These are phyloP conservation scores for Zelostemma sp. DNA, from an alignment of 1,140 invertebrate genomes.

Conservation along the genomic window DNA sequence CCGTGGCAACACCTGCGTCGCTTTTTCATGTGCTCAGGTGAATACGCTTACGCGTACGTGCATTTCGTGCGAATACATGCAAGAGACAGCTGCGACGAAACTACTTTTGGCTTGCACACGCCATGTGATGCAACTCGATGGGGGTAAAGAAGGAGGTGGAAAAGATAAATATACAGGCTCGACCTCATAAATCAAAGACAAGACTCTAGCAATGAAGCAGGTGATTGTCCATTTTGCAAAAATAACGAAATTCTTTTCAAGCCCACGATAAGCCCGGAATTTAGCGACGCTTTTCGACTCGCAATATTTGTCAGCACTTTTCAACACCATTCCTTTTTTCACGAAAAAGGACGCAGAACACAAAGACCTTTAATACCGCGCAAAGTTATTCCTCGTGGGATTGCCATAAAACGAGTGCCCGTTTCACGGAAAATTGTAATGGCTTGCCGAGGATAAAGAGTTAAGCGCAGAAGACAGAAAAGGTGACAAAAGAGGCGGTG, in stretches of 20 bases:
- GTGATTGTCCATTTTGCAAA: not conserved
- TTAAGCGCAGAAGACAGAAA: no score
- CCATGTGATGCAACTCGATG: conserved; percentile 35
- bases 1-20: conserved; percentile 36
- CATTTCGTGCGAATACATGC: no score
- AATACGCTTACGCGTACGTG: conserved; percentile 30
- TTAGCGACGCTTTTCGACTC: no score
- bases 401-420: not conserved
- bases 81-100: conserved; percentile 28
- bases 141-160: conserved; percentile 6
- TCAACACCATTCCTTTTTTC: no score
- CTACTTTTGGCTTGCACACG: conserved; percentile 29
- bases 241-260: not conserved
- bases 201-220: not conserved
- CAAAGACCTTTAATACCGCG: not conserved
- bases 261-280: no score
- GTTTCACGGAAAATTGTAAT: not conserved
- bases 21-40: conserved; percentile 43
- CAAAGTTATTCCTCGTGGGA: not conserved
- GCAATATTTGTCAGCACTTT: no score
- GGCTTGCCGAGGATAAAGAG: not conserved
- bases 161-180: conserved; percentile 32
- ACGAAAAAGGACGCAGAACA: no score
- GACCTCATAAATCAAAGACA: conserved; percentile 34
- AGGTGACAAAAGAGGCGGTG: not conserved